Evolutionary conservation across 2,888 invertebrate species (phyloP).

Genomic region (Noctua janthina): DNA sequence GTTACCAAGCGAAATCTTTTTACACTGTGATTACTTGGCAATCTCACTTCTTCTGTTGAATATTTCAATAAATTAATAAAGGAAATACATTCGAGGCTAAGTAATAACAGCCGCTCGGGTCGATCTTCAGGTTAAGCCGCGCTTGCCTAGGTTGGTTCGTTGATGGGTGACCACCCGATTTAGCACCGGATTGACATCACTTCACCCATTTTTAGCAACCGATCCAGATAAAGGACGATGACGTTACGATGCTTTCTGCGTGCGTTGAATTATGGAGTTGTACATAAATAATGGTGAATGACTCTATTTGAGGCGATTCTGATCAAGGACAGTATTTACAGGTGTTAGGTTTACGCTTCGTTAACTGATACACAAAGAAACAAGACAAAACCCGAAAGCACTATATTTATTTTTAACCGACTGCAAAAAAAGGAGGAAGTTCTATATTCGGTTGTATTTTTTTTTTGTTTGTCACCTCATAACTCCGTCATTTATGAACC

Average conservation of each 20-base stretch:
- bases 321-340: neutral
- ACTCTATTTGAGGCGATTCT: neutral
- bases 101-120: too few relatives aligned
- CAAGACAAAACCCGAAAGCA: neutral
- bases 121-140: too few relatives aligned
- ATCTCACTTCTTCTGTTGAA: neutral
- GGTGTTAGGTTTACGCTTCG: neutral
- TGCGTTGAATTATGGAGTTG: neutral
- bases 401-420: neutral
- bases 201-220: too few relatives aligned
- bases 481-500: too few relatives aligned
- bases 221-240: neutral
- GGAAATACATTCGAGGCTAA: neutral
- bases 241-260: neutral
- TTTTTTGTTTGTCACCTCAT: too few relatives aligned
- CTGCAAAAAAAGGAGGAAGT: too few relatives aligned
- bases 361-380: neutral
- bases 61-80: neutral
- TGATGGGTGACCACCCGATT: too few relatives aligned
- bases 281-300: neutral
- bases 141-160: too few relatives aligned
- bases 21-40: neutral
- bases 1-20: conserved; percentile 13
- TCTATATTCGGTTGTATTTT: too few relatives aligned
- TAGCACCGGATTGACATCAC: too few relatives aligned